Percentiles rank a stretch among this genome's conserved stretches.
Conservation (phyloP, 64 coral and sea anemone species). For the Dendrophyllia cribrosa region DNA sequence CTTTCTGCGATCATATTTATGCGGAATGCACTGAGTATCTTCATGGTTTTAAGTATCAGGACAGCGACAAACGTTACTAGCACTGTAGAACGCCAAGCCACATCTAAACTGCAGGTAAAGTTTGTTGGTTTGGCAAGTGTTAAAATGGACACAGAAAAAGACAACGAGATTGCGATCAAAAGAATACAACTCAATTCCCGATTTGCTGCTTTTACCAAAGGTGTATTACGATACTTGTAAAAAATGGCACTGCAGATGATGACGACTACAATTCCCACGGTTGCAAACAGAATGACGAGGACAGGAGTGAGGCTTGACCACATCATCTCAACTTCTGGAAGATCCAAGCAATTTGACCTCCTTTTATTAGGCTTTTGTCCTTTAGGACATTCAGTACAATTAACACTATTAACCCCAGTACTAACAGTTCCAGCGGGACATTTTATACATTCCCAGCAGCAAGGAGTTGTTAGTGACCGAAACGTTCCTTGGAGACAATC, state of each 20-base stretch:
- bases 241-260: background rate
- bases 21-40: conserved; percentile 25
- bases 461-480: conserved; percentile 24
- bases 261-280: background rate
- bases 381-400: conserved; percentile 21
- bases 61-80: conserved; percentile 5
- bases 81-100: background rate
- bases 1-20: conserved; percentile 24
- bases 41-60: conserved; percentile 35
- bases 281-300: conserved; percentile 3
- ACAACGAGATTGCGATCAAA: conserved; percentile 8
- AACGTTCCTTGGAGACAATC: conserved; percentile 11
- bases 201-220: conserved; percentile 37
- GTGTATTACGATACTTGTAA: conserved; percentile 14
- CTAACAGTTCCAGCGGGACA: conserved; percentile 28
- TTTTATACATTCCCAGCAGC: conserved; percentile 44
- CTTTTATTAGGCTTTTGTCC: conserved; percentile 11
- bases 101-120: background rate
- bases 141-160: conserved; percentile 32
- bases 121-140: conserved; percentile 15
- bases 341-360: conserved; percentile 30
- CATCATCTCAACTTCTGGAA: background rate
- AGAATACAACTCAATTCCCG: conserved; percentile 39
- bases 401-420: background rate
- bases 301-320: conserved; percentile 2